Conservation (phyloP, 2,797 vertebrate species). For the Tarsius wallacei region DNA sequence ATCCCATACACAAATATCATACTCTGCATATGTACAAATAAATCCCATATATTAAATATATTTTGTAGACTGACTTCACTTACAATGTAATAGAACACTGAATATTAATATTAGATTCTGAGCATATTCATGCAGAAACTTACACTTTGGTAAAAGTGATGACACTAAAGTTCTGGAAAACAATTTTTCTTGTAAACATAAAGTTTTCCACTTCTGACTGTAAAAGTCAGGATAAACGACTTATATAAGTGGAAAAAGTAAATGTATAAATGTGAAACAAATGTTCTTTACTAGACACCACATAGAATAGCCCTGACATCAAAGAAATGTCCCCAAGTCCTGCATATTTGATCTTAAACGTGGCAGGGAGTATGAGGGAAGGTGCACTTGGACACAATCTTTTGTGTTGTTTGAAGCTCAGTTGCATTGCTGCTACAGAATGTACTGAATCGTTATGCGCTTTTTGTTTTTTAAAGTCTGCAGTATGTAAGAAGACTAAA, state of each 20-base stretch:
- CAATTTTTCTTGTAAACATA: conserved; percentile 73
- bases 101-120: conserved; percentile 60
- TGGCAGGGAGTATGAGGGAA: neutral
- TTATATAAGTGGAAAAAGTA: conserved; percentile 73
- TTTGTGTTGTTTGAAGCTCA: neutral
- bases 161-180: conserved; percentile 66
- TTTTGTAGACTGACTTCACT: conserved; percentile 81
- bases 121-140: conserved; percentile 84
- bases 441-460: neutral
- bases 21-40: conserved; percentile 83
- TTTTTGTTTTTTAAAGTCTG: neutral
- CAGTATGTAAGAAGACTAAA: neutral
- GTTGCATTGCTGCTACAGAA: no score
- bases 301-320: neutral
- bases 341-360: rapidly evolving
- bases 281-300: neutral
- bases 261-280: neutral
- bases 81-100: conserved; percentile 51
- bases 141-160: conserved; percentile 62
- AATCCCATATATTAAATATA: conserved; percentile 83
- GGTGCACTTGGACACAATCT: neutral
- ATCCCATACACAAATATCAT: conserved; percentile 83
- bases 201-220: conserved; percentile 69
- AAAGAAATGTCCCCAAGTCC: no score
- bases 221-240: conserved; percentile 75